Evolutionary conservation across 2,797 vertebrate genomes (phyloP).

Genomic region (Corythornis leucogaster): DNA sequence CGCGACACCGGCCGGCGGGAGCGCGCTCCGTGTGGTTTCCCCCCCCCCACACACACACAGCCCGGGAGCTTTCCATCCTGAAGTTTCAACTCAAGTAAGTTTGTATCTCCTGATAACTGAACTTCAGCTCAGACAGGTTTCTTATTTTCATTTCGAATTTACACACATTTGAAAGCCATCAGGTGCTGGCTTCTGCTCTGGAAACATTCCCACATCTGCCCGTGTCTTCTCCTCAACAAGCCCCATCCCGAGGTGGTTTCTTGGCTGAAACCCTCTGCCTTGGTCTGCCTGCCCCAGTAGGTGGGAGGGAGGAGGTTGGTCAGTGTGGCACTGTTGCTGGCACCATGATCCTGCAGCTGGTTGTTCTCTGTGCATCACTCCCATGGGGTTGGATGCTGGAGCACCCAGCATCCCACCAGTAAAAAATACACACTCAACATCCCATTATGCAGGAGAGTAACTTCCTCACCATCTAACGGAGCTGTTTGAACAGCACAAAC

Average conservation of each 20-base stretch:
- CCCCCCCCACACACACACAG: too few relatives aligned
- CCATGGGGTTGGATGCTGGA: background rate
- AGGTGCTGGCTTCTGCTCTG: background rate
- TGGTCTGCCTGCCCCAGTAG: rapidly evolving
- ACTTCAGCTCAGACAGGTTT: background rate
- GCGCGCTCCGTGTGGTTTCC: background rate
- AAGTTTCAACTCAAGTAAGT: background rate
- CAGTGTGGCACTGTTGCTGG: background rate
- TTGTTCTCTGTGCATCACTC: background rate
- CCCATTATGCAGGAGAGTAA: background rate
- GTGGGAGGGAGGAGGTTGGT: background rate
- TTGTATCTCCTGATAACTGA: background rate
- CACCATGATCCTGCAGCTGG: background rate
- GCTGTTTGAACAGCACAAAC: conserved; percentile 14
- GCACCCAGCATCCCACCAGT: background rate
- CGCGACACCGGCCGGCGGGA: background rate
- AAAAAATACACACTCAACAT: background rate
- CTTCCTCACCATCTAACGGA: background rate
- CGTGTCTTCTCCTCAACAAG: background rate
- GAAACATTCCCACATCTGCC: background rate
- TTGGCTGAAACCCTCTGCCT: rapidly evolving
- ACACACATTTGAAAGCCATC: background rate
- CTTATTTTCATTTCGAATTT: background rate
- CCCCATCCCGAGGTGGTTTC: background rate
- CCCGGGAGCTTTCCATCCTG: background rate